Evolutionary conservation across 2,113 vertebrate species (phyloP), one percentile per base, ranked within the genome.

Genomic region (Petroica traversi): DNA sequence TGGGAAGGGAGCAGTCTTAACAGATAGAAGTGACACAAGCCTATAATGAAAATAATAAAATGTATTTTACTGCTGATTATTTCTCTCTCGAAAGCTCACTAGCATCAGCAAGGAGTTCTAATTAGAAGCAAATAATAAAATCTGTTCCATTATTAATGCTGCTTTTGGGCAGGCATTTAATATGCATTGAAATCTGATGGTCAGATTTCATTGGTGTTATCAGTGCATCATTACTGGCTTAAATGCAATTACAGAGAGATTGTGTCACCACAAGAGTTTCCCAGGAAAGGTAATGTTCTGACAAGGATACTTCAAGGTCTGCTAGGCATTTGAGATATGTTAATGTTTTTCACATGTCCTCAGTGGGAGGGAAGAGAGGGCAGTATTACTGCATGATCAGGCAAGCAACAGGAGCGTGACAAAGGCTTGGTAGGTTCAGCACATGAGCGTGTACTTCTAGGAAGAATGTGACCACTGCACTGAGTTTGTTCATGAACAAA

Each of bases 341-440:
- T 96, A 96, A 92, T 95, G 88, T 77, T 94, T 97, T 92, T 86
- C 91, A 91, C 75, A 29, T 97, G 92, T 83, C 75, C 75, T 92
- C 34, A 0, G 72, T 12, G 10, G 9, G 11, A 28, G 22, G 33
- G 54, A n/a, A 31, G 54, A 75, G 28, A 26, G 64, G 63, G 55
- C 51, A 67, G 46, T 71, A 15, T 62, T 78, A 77, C 77, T 94
- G 64, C 40, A 5, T 58, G 76, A 29, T 71, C 68, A 64, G 88
- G 74, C 92, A 38, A 76, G 88, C 66, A 82, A 82, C 67, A 61
- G 80, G 67, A 81, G 92, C 26, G 3, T 94, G 89, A 84, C 87
- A 89, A 63, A 63, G 48, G 31, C 46, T 67, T 19, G 8, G 6
- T 54, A 36, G 66, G 61, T 59, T 52, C 57, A 45, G 38, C 29